Evolutionary conservation across 2,888 invertebrate genomes (phyloP), one percentile per base, ranked within the genome.

Genomic region (Thyatira batis): DNA sequence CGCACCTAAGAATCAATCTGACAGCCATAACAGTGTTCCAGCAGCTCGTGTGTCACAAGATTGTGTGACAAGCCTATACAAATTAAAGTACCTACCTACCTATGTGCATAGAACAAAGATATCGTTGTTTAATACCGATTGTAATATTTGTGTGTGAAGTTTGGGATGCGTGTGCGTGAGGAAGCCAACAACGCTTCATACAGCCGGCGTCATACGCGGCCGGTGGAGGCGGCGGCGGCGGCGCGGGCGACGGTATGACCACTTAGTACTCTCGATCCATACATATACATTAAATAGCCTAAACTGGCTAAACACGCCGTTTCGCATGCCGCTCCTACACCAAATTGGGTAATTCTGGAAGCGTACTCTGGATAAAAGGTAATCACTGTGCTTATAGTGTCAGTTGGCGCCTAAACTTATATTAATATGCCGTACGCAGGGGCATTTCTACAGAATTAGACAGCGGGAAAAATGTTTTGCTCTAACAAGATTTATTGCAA

Each of bases 81-180:
- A n/a, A n/a, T n/a, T n/a, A n/a, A n/a, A n/a, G n/a, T n/a, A n/a
- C n/a, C n/a, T n/a, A n/a, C n/a, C n/a, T n/a, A n/a, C n/a, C n/a
- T n/a, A n/a, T n/a, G n/a, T n/a, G n/a, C n/a, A n/a, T n/a, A n/a
- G n/a, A n/a, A n/a, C n/a, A n/a, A n/a, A n/a, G n/a, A n/a, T n/a
- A n/a, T n/a, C n/a, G n/a, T n/a, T n/a, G n/a, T 9, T 11, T n/a
- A 30, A 30, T 30, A 11, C 11, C 30, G 10, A 30, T 11, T 10
- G 3, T 11, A 30, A 13, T 27, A 50, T 39, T 39, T 50, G 49
- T 51, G 54, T 17, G 57, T n/a, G n/a, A 25, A 51, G 43, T 20
- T 50, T 52, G 20, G 8, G 23, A 9, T 10, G 20, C 50, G 17
- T 50, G 23, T 39, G 57, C 57, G 20, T 52, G 46, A 48, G 39